A percentile compares a stretch with the other conserved stretches of the same genome.
Evolutionary conservation across 2,797 vertebrate species (phyloP).

Genomic region (Notolabrus celidotus): DNA sequence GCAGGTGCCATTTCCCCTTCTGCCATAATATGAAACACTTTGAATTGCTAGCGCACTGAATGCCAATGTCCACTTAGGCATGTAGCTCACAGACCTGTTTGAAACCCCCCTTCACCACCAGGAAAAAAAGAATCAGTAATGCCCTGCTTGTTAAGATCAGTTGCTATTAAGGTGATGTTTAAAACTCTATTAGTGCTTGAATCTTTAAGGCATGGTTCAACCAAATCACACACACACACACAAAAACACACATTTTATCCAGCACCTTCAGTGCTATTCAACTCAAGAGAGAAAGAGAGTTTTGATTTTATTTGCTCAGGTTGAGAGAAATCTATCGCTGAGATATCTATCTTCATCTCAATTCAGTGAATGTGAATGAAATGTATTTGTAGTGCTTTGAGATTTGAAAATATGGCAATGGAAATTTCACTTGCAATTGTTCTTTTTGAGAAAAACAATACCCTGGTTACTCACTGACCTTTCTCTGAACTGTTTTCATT

Average conservation of each 20-base stretch:
- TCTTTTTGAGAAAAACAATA: neutral
- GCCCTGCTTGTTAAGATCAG: slow-evolving; percentile 39
- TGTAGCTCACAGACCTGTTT: slow-evolving; percentile 65
- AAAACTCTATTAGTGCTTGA: slow-evolving; percentile 16
- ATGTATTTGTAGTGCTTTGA: neutral
- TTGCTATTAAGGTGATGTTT: slow-evolving; percentile 29
- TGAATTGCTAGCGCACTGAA: slow-evolving; percentile 65
- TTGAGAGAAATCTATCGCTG: slow-evolving; percentile 14
- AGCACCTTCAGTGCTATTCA: neutral
- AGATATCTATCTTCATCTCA: neutral
- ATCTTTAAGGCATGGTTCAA: slow-evolving; percentile 9
- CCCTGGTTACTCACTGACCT: slow-evolving; percentile 8
- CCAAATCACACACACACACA: neutral
- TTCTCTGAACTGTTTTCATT: slow-evolving; percentile 34
- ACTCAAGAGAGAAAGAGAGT: neutral
- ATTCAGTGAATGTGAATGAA: neutral
- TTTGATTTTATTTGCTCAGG: neutral
- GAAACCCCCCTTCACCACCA: slow-evolving; percentile 47
- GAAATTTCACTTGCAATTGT: slow-evolving; percentile 2
- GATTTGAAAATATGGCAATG: neutral
- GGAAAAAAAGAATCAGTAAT: slow-evolving; percentile 33
- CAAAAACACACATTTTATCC: neutral
- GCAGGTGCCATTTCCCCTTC: slow-evolving; percentile 77
- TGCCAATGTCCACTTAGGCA: slow-evolving; percentile 71
- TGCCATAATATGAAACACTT: slow-evolving; percentile 74